Conservation (phyloP, 2,888 invertebrate genomes). For the Ornithoptera priamus region DNA sequence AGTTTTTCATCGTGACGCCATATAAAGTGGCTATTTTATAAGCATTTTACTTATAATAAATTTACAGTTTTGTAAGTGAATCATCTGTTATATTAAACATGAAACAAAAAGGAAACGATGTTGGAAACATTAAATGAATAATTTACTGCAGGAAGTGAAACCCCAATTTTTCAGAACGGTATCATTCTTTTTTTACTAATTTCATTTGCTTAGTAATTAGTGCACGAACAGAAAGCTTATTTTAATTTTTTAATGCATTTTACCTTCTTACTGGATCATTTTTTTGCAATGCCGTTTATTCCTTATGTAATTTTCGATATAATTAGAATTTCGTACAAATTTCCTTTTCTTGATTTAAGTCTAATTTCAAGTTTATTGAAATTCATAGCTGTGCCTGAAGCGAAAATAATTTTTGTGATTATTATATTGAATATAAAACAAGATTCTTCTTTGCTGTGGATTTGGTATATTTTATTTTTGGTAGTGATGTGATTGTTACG, state of each 20-base stretch:
- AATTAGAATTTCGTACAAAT: not conserved
- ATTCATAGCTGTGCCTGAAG: conserved; percentile 11
- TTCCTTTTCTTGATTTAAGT: not conserved
- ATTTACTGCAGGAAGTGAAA: not conserved
- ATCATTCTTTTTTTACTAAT: not conserved
- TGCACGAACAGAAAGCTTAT: conserved; percentile 7
- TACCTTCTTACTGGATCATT: conserved; percentile 5
- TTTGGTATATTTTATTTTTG: not conserved
- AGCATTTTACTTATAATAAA: no score
- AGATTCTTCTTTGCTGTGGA: not conserved
- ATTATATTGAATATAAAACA: not conserved
- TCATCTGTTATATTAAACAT: no score
- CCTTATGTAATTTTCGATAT: not conserved
- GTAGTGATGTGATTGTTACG: not conserved
- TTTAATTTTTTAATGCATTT: not conserved
- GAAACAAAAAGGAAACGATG: no score
- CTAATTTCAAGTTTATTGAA: not conserved
- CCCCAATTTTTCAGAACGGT: not conserved
- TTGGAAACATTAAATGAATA: not conserved
- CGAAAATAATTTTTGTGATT: not conserved
- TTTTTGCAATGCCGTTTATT: not conserved
- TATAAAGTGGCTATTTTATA: no score
- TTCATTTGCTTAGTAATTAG: conserved; percentile 11
- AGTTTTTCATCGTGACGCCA: no score
- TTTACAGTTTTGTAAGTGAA: no score